Evolutionary conservation across 2,113 vertebrate genomes (phyloP).

Genomic region (Trematocara zebra): DNA sequence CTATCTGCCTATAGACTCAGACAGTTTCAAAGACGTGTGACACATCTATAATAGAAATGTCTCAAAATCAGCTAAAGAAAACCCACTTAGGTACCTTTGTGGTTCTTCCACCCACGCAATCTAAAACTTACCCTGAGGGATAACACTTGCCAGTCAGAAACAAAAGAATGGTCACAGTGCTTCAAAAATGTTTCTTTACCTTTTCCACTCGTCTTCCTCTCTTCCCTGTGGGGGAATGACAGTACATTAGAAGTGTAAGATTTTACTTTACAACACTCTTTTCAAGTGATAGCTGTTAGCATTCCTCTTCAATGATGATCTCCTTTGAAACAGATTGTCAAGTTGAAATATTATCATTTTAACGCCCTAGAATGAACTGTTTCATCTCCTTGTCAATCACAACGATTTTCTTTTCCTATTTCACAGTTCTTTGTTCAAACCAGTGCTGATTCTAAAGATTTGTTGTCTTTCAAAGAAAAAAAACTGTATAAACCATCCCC

Average conservation of each 20-base stretch:
- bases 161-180: slow-evolving; percentile 34
- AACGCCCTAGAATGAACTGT: slow-evolving; percentile 35
- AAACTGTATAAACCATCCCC: background rate
- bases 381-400: slow-evolving; percentile 59
- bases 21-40: slow-evolving; percentile 21
- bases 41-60: slow-evolving; percentile 53
- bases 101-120: slow-evolving; percentile 25
- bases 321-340: slow-evolving; percentile 23
- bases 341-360: slow-evolving; percentile 50
- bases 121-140: slow-evolving; percentile 27
- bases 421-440: background rate
- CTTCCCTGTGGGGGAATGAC: slow-evolving; percentile 22
- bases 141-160: slow-evolving; percentile 54
- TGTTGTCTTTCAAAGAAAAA: slow-evolving; percentile 13
- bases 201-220: background rate
- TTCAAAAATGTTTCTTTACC: slow-evolving; percentile 31
- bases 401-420: slow-evolving; percentile 4
- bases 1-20: background rate
- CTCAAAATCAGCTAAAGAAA: slow-evolving; percentile 14
- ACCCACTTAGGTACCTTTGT: slow-evolving; percentile 1
- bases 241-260: slow-evolving; percentile 57
- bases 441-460: background rate
- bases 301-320: slow-evolving; percentile 4
- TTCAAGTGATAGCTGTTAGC: slow-evolving; percentile 47
- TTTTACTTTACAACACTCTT: slow-evolving; percentile 26